Evolutionary conservation across 2,113 vertebrate species (phyloP).

Genomic region (Odobenus rosmarus): DNA sequence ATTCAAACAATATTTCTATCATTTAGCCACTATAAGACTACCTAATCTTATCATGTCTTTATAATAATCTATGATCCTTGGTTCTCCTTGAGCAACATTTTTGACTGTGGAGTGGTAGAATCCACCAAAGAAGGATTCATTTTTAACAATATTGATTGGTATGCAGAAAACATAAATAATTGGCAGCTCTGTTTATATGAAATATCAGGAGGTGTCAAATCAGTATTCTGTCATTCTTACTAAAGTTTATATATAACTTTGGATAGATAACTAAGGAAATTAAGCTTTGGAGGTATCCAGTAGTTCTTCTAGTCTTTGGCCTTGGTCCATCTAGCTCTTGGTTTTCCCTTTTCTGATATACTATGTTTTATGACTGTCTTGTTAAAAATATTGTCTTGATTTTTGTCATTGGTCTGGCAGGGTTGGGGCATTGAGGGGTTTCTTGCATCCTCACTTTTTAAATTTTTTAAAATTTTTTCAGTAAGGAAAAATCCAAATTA

Average conservation of each 20-base stretch:
- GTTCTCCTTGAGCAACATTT: not conserved
- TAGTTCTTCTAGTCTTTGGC: not conserved
- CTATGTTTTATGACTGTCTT: not conserved
- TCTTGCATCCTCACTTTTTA: not conserved
- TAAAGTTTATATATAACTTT: not conserved
- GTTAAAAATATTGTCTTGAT: slow-evolving; percentile 3
- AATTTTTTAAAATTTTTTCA: not conserved
- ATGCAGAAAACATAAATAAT: not conserved
- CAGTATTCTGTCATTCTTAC: not conserved
- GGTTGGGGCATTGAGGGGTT: not conserved
- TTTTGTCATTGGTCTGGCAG: not conserved
- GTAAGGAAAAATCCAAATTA: not conserved
- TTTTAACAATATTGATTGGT: not conserved
- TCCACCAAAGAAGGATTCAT: not conserved
- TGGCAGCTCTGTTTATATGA: not conserved
- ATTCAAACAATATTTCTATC: not conserved
- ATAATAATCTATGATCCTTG: not conserved
- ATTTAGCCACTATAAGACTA: not conserved
- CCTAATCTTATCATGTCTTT: not conserved
- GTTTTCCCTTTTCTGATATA: not conserved
- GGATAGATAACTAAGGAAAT: not conserved
- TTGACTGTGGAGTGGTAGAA: not conserved
- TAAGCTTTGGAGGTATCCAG: not conserved
- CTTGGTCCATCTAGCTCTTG: not conserved
- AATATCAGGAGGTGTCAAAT: not conserved